A percentile compares a stretch with the other conserved stretches of the same genome.
phyloP scores from a whole-genome alignment of 2,888 invertebrate species.

The Pollenia angustigena region DNA sequence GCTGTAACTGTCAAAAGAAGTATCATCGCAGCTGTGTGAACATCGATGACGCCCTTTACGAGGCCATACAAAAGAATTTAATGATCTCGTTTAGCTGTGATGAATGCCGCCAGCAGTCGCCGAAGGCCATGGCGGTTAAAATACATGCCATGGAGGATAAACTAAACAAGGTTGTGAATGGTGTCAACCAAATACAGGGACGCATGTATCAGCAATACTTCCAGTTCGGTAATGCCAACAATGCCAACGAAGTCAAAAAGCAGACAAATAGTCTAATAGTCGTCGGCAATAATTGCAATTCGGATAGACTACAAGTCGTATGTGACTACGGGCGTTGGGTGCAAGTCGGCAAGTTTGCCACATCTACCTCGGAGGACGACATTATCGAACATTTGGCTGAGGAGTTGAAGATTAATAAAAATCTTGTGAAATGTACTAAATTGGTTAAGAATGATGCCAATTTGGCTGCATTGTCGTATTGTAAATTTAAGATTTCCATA shows the following conservation, averaged over 20 bases:
- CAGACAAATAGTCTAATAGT: conserved; percentile 81
- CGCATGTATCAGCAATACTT: conserved; percentile 82
- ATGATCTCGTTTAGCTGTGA: conserved; percentile 82
- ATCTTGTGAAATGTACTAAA: conserved; percentile 81
- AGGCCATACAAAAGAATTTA: conserved; percentile 81
- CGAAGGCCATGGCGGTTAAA: conserved; percentile 79
- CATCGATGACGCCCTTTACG: conserved; percentile 80
- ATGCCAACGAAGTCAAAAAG: conserved; percentile 79
- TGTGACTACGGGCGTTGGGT: conserved; percentile 82
- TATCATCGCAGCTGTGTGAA: conserved; percentile 81
- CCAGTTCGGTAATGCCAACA: conserved; percentile 79
- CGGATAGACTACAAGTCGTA: conserved; percentile 82
- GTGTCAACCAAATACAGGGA: conserved; percentile 82
- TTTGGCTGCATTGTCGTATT: conserved; percentile 81
- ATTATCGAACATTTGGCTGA: conserved; percentile 81
- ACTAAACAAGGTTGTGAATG: conserved; percentile 81
- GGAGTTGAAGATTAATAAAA: conserved; percentile 81
- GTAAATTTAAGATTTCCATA: conserved; percentile 82
- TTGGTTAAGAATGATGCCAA: conserved; percentile 82
- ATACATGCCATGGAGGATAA: conserved; percentile 81
- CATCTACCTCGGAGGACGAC: conserved; percentile 81
- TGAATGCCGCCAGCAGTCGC: conserved; percentile 81
- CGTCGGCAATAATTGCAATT: conserved; percentile 82
- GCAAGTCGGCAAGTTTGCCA: conserved; percentile 82
- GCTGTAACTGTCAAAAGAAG: conserved; percentile 81